Base-by-base conservation (phyloP, 2,888 invertebrate species). In the Acanthopleura granulata region DNA sequence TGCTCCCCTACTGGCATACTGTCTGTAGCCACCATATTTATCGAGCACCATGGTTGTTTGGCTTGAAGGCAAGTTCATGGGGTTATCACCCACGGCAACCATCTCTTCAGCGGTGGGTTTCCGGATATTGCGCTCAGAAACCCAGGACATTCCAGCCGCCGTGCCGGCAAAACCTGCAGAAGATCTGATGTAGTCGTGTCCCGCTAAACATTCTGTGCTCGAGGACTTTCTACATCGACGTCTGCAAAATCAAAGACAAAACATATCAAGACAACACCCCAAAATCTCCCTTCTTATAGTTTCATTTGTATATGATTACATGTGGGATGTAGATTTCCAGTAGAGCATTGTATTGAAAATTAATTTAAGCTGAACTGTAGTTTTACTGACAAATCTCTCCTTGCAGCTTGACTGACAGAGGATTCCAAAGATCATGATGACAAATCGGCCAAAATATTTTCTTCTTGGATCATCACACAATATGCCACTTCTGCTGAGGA, bases 1-100 rank as follows among this genome's bases (percentile, higher is more conserved):
- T 6, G 40, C 40, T 6, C 40, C 12, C 22, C 12, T 57, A 12
- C 57, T 57, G 57, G 57, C 57, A 12, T 57, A 57, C 6, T 57
- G 57, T 57, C 57, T 57, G 12, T 57, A 57, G 22, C 57, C 57
- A n/a, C 57, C 57, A 22, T 57, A 22, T 57, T 57, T 57, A 57
- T 57, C 57, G 3, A 57, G 57, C 6, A 57, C 57, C 3, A 22
- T 22, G 22, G 6, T 6, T 1, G 18, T 57, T 57, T 3, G 22
- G 12, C 57, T 3, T 18, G 57, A n/a, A 1, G 6, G 6, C 3
- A n/a, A 4, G 6, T 22, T 3, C 4, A n/a, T 12, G 12, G 57
- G n/a, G 22, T 57, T 18, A 57, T 57, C 57, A 6, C 57, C 40
- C 40, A 40, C 9, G 40, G 40, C 40, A 40, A 40, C 40, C 9